These are phyloP conservation scores for Megathymus violae DNA, from an alignment of 1,140 invertebrate species.

Conservation along the genomic window DNA sequence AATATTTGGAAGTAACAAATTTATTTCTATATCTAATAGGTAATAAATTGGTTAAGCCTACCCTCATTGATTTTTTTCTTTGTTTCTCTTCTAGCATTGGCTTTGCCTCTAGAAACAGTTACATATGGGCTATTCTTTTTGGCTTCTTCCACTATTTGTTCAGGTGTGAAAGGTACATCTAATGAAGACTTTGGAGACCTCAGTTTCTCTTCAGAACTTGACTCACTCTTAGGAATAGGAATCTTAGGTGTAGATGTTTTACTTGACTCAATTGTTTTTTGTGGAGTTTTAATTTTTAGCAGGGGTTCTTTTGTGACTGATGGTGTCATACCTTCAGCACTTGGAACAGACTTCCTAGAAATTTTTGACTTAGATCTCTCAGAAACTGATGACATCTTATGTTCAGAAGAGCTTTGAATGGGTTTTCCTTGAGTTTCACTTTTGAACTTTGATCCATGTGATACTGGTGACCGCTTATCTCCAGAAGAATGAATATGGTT, in stretches of 20 bases:
- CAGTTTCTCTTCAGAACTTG: constrained; percentile 64
- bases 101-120: constrained; percentile 64
- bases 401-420: not conserved
- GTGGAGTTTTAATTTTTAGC: constrained; percentile 30
- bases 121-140: constrained; percentile 67
- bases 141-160: constrained; percentile 50
- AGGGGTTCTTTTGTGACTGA: constrained; percentile 14
- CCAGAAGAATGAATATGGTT: constrained; percentile 1
- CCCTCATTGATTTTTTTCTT: constrained; percentile 69
- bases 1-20: too few species aligned
- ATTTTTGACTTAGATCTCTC: not conserved
- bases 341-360: too few species aligned
- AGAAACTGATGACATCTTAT: not conserved
- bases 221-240: constrained; percentile 62
- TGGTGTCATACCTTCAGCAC: too few species aligned
- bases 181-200: constrained; percentile 53
- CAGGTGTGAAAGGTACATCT: constrained; percentile 50
- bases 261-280: constrained; percentile 39
- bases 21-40: too few species aligned
- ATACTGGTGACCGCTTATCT: not conserved
- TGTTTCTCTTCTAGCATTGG: constrained; percentile 70
- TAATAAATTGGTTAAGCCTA: too few species aligned
- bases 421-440: constrained; percentile 1
- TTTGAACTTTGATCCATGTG: not conserved
- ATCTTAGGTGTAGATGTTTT: constrained; percentile 45